phyloP scores from a whole-genome alignment of 2,888 invertebrate species.

The Adineta ricciae region DNA sequence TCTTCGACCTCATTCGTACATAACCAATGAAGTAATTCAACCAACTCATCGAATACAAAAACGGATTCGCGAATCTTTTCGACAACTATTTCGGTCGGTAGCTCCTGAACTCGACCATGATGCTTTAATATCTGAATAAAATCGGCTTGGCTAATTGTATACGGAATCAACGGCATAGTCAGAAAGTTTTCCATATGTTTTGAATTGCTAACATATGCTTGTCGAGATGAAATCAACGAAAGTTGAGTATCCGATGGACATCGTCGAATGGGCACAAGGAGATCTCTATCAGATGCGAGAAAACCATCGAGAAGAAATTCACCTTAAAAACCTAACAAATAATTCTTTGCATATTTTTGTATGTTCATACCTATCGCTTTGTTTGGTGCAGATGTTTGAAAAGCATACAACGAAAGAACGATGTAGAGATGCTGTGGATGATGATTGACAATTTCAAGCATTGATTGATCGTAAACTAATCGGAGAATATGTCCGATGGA shows the following conservation, averaged over 20 bases:
- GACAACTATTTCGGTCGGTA: not conserved
- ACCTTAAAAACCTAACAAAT: not conserved
- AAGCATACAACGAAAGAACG: not conserved
- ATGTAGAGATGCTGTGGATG: not conserved
- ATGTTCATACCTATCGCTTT: not conserved
- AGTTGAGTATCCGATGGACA: not conserved
- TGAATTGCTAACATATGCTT: not conserved
- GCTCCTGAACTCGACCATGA: not conserved
- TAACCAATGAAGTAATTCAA: slow-evolving; percentile 2
- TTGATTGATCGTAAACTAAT: slow-evolving; percentile 5
- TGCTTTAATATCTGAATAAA: not conserved
- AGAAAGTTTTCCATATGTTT: not conserved
- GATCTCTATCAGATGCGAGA: not conserved
- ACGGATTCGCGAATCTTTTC: not conserved
- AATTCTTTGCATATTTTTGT: too few species aligned
- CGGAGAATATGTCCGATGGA: not conserved
- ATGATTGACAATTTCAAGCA: not conserved
- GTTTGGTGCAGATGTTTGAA: not conserved
- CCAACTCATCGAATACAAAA: not conserved
- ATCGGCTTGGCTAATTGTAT: not conserved
- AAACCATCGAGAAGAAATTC: not conserved
- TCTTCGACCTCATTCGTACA: not conserved
- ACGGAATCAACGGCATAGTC: not conserved
- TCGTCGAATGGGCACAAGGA: not conserved
- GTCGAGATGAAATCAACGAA: not conserved